Evolutionary conservation across 2,797 vertebrate species (phyloP), one percentile per base, ranked within the genome.

Genomic region (Ambastaia sidthimunki): DNA sequence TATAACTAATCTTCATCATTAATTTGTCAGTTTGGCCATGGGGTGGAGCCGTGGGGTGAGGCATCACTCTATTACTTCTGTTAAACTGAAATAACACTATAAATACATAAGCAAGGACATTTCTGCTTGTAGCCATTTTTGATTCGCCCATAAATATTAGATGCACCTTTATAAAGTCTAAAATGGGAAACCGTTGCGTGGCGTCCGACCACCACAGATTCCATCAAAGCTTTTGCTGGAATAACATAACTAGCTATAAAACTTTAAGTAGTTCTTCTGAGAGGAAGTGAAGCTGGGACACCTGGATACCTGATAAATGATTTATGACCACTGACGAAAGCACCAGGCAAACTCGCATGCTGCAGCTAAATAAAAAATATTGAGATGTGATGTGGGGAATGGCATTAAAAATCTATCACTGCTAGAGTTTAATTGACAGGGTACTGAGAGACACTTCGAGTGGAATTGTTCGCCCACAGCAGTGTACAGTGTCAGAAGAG

Each of bases 131-230:
- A 71, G 73, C 84, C 87, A 81, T 85, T 87, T 28, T 88, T 89
- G 88, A 90, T 91, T 88, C 89, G 90, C 86, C 90, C 85, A 92
- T 93, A 89, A 92, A 93, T 93, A 93, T 91, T 92, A 87, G 81
- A 92, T 88, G 81, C 73, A 63, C 80, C 23, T 21, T 87, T 85
- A 84, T 88, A 89, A 76, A 77, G 34, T 25, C 84, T 72, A 59
- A 77, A 84, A 80, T 41, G 50, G 55, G 77, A 86, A 89, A 88
- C 83, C 82, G 62, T 60, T 70, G 76, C 74, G 76, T 70, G 87
- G 85, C 48, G 72, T 83, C 86, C 88, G 81, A 82, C 73, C 16
- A 78, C 87, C 67, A 47, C 84, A 78, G 86, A 89, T 90, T 90
- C 89, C 89, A 93, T 93, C 91, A 87, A 92, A 88, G 88, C 71